Conservation (phyloP, 2,113 vertebrate species). For the Carassius auratus region DNA sequence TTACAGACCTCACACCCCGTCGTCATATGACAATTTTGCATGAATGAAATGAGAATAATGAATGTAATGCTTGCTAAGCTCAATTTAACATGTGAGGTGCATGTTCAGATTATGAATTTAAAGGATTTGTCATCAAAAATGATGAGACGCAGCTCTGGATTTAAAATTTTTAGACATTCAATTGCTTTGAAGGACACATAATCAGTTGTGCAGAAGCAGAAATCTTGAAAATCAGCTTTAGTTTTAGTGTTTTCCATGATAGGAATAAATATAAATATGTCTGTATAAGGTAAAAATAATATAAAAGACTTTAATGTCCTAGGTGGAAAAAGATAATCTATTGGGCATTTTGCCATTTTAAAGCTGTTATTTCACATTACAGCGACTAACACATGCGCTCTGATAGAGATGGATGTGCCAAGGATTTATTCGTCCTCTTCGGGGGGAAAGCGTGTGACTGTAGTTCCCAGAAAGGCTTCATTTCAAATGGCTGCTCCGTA, state of each 20-base stretch:
- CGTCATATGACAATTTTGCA: neutral
- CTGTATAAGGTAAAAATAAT: too few species aligned
- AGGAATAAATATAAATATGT: too few species aligned
- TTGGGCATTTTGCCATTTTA: constrained; percentile 33
- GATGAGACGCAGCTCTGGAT: neutral
- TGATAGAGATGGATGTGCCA: constrained; percentile 2
- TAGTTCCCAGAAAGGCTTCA: constrained; percentile 14
- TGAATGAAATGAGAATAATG: neutral
- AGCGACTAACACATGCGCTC: neutral
- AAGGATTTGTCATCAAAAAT: neutral
- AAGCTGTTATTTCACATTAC: constrained; percentile 16
- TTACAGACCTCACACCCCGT: neutral
- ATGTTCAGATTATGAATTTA: neutral
- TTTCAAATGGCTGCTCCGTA: constrained; percentile 22
- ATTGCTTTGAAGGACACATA: neutral
- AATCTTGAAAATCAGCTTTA: neutral
- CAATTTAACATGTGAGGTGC: neutral
- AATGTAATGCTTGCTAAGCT: neutral
- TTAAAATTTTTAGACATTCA: neutral
- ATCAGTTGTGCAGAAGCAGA: neutral
- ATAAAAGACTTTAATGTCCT: too few species aligned
- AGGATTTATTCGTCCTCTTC: constrained; percentile 17
- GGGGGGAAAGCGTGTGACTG: neutral
- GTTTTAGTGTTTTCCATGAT: neutral
- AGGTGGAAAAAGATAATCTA: constrained; percentile 10